Percentiles rank a stretch among this genome's conserved stretches.
These are phyloP conservation scores for Drosophila anomelani DNA, from an alignment of 2,888 invertebrate species.

Conservation along the genomic window DNA sequence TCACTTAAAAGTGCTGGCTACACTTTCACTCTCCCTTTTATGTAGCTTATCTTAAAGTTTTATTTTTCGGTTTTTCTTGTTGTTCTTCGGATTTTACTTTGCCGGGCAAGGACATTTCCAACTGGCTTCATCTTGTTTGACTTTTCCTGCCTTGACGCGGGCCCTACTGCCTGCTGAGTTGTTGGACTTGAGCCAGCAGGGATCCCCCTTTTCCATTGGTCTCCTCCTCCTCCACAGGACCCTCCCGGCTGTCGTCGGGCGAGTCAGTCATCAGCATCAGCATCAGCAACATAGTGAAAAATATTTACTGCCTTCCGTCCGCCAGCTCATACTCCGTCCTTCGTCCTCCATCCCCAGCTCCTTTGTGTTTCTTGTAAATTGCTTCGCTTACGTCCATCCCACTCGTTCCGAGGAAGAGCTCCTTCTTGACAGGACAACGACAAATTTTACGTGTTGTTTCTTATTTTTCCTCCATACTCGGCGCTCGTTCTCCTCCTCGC, in stretches of 20 bases:
- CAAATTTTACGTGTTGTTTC: constrained; percentile 70
- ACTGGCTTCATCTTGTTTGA: constrained; percentile 53
- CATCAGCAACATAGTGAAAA: constrained; percentile 52
- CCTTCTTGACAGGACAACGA: constrained; percentile 44
- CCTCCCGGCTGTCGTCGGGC: constrained; percentile 50
- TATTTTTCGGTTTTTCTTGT: constrained; percentile 28
- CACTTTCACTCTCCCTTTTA: constrained; percentile 38
- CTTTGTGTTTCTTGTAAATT: constrained; percentile 49
- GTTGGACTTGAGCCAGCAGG: constrained; percentile 48
- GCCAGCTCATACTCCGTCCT: neutral
- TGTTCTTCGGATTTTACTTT: constrained; percentile 34
- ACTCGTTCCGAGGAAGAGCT: constrained; percentile 9
- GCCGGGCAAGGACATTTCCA: constrained; percentile 46
- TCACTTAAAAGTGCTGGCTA: constrained; percentile 30
- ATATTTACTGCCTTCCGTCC: constrained; percentile 64
- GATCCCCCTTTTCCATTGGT: neutral
- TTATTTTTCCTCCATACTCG: constrained; percentile 32
- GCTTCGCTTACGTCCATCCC: constrained; percentile 42
- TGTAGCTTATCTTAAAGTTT: constrained; percentile 47
- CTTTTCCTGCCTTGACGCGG: constrained; percentile 56
- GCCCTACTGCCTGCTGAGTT: constrained; percentile 50
- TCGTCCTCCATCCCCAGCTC: neutral
- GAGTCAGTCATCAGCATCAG: constrained; percentile 59
- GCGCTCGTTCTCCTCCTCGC: constrained; percentile 19
- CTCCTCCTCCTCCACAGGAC: neutral